These are phyloP conservation scores for Uloborus diversus DNA, from an alignment of 1,140 invertebrate species.

Conservation along the genomic window DNA sequence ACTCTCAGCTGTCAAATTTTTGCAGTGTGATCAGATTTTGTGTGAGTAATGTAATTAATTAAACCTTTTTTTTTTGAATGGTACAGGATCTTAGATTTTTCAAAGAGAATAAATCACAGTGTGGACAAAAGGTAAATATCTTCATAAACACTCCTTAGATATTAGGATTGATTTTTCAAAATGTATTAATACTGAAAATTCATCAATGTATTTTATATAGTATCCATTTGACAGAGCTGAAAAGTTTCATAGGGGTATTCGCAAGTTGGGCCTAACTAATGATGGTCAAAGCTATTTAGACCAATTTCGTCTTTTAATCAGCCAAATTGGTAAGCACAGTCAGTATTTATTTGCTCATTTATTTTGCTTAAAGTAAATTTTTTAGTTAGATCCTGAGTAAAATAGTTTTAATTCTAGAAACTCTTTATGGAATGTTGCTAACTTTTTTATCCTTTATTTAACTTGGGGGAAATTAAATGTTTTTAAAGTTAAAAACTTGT, in stretches of 20 bases:
- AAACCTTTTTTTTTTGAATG: slow-evolving; percentile 7
- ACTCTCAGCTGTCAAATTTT: too few species aligned
- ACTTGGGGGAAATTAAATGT: too few species aligned
- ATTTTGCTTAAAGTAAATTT: too few species aligned
- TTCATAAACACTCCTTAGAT: neutral
- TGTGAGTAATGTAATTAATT: too few species aligned
- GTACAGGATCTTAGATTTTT: slow-evolving; percentile 78
- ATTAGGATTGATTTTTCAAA: neutral
- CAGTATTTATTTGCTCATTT: neutral
- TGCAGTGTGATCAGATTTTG: too few species aligned
- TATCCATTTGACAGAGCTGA: slow-evolving; percentile 90
- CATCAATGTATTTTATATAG: slow-evolving; percentile 58
- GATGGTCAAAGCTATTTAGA: slow-evolving; percentile 88
- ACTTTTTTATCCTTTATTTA: too few species aligned
- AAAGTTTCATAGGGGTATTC: slow-evolving; percentile 92
- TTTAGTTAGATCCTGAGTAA: too few species aligned
- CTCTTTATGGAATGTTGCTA: too few species aligned
- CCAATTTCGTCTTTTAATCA: slow-evolving; percentile 89
- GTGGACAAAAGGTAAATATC: slow-evolving; percentile 66
- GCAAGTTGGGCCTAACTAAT: slow-evolving; percentile 83
- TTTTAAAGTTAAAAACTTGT: too few species aligned
- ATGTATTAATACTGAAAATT: neutral
- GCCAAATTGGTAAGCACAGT: slow-evolving; percentile 79
- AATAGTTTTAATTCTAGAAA: too few species aligned
- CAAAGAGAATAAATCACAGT: slow-evolving; percentile 70